Base-by-base conservation (phyloP, 1,140 invertebrate genomes). In the Macrocentrus cingulum region DNA sequence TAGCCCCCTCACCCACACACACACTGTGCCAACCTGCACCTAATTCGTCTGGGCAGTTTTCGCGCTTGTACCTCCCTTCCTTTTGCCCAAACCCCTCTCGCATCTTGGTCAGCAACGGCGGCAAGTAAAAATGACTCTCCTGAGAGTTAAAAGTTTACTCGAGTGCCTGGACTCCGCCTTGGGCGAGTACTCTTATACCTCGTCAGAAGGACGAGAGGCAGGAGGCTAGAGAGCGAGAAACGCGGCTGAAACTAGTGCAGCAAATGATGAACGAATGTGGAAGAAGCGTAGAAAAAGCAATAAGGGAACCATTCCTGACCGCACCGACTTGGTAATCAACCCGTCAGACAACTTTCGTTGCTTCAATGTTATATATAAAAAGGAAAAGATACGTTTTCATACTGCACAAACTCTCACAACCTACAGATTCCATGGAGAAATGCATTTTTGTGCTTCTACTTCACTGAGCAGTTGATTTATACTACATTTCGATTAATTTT, bases 121-220 rank as follows among this genome's bases (percentile, higher is more conserved):
- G 46, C 46, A 49, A 49, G 46, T 49, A 49, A 49, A 49, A 49
- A 49, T 49, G 46, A 49, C 46, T 49, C 46, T 49, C 46, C 6
- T 4, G 46, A 49, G 46, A 49, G 29, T 23, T 8, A 18, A 49
- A 49, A 49, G 23, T 49, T 49, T 49, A 29, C n/a, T 29, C 25
- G 23, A 49, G 46, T 16, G 29, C 34, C 46, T 49, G 46, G 46
- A 49, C 46, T 49, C 8, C 11, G 29, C n/a, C 11, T 29, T 49
- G 18, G 11, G 46, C 20, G 20, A 23, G 25, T 29, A 49, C 46
- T 49, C 29, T 48, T 29, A 15, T 29, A 11, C 13, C 13, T 1
- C 29, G 16, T 15, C 13, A 13, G 2, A 29, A 49, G n/a, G 20
- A 44, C n/a, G 42, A 44, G 19, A 15, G 42, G 11, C 8, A 23